phyloP scores from a whole-genome alignment of 1,140 invertebrate species.

The Cyclina sinensis region DNA sequence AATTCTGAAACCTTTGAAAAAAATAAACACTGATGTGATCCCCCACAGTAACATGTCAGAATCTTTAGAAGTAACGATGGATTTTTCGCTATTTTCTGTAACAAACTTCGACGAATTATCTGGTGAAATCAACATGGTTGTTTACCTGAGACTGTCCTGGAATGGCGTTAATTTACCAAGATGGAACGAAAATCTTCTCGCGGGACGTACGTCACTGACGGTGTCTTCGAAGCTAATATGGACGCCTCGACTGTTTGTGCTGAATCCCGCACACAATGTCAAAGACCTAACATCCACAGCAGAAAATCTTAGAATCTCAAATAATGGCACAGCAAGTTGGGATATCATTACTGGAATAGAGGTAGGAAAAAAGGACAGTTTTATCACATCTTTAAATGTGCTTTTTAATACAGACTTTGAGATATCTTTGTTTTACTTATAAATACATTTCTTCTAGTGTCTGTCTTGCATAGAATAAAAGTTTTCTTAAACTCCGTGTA shows the following conservation, averaged over 20 bases:
- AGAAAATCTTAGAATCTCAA: background rate
- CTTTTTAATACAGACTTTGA: no score
- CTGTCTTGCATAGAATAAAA: no score
- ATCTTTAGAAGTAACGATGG: background rate
- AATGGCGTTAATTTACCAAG: background rate
- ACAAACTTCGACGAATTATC: slow-evolving; percentile 46
- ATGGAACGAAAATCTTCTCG: slow-evolving; percentile 29
- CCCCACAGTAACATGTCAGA: background rate
- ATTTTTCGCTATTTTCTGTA: background rate
- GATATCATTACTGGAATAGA: slow-evolving; percentile 10
- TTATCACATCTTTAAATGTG: no score
- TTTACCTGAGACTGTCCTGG: background rate
- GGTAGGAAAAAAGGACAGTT: background rate
- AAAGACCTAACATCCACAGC: background rate
- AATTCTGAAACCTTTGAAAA: background rate
- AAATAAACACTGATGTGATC: background rate
- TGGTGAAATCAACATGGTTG: slow-evolving; percentile 19
- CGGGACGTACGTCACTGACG: background rate
- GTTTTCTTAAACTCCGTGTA: no score
- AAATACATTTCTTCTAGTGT: no score
- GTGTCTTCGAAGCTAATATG: background rate
- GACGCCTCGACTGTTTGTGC: slow-evolving; percentile 13
- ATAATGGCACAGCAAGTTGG: background rate
- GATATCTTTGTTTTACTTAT: no score
- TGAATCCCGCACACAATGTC: background rate